A percentile compares a stretch with the other conserved stretches of the same genome.
These are phyloP conservation scores for Lepeophtheirus nordmannii DNA, from an alignment of 2,888 invertebrate species.

Conservation along the genomic window DNA sequence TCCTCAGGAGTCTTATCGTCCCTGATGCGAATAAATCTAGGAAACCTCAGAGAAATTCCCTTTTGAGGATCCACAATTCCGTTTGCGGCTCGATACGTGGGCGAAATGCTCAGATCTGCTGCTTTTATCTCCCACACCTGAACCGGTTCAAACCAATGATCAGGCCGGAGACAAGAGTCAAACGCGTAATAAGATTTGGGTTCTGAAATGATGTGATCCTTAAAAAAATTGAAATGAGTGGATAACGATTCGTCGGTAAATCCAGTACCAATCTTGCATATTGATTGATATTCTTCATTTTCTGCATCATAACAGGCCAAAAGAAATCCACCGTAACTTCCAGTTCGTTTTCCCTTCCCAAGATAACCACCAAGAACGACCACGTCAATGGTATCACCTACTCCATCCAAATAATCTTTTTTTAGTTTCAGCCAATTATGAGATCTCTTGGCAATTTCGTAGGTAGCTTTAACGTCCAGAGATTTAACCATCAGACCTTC, in stretches of 20 bases:
- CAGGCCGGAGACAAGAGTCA: conserved; percentile 46
- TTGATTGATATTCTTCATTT: conserved; percentile 76
- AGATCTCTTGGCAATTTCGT: conserved; percentile 90
- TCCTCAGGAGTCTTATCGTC: conserved; percentile 84
- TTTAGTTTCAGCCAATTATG: conserved; percentile 90
- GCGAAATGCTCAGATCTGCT: conserved; percentile 90
- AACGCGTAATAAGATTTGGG: conserved; percentile 47
- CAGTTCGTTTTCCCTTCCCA: conserved; percentile 83
- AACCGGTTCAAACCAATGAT: conserved; percentile 73
- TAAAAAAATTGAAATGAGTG: conserved; percentile 55
- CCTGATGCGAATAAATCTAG: conserved; percentile 64
- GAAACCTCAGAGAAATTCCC: conserved; percentile 88
- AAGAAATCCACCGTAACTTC: conserved; percentile 83
- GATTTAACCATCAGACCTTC: conserved; percentile 99
- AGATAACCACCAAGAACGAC: conserved; percentile 87
- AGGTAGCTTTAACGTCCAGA: conserved; percentile 67
- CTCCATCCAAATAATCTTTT: conserved; percentile 91
- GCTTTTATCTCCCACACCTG: conserved; percentile 93
- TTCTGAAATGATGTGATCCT: conserved; percentile 52
- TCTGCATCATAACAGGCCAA: conserved; percentile 80
- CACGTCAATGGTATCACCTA: conserved; percentile 88
- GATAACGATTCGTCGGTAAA: conserved; percentile 80
- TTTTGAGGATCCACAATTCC: conserved; percentile 74
- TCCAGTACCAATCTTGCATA: conserved; percentile 87
- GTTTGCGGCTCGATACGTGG: conserved; percentile 72